phyloP scores from a whole-genome alignment of 2,113 vertebrate genomes.

The Hystrix brachyura region DNA sequence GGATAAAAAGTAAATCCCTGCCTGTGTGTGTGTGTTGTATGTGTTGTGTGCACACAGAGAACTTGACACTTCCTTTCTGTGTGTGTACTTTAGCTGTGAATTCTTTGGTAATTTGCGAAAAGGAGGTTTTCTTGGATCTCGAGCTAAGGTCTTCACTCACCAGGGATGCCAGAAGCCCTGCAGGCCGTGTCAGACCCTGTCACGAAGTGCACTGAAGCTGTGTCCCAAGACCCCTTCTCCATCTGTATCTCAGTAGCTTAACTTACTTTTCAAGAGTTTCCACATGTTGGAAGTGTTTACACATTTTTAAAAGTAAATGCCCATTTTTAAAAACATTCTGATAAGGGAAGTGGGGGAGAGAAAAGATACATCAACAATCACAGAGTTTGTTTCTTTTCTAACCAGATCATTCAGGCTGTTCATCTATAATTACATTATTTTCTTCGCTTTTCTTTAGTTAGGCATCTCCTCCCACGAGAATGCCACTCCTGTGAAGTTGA shows the following conservation, averaged over 20 bases:
- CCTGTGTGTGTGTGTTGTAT: background rate
- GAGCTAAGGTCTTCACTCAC: background rate
- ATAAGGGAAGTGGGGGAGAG: background rate
- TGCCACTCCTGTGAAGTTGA: slow-evolving; percentile 96
- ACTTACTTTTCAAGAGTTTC: background rate
- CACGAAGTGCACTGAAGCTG: background rate
- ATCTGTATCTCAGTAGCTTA: background rate
- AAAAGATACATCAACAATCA: background rate
- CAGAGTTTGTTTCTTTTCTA: background rate
- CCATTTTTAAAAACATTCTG: background rate
- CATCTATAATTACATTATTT: background rate
- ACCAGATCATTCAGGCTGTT: background rate
- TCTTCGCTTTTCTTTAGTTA: slow-evolving; percentile 88
- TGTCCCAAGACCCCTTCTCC: background rate
- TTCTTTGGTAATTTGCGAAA: background rate
- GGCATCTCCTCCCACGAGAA: slow-evolving; percentile 98
- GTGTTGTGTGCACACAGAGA: background rate
- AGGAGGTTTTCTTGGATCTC: background rate
- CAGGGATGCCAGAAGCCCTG: background rate
- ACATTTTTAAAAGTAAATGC: background rate
- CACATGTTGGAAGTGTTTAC: background rate
- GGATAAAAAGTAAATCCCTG: background rate
- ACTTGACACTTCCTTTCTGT: background rate
- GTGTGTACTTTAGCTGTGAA: slow-evolving; percentile 18
- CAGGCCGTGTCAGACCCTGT: background rate